A percentile compares a stretch with the other conserved stretches of the same genome.
Conservation (phyloP, 2,113 vertebrate genomes). For the Poeciliopsis prolifica region DNA sequence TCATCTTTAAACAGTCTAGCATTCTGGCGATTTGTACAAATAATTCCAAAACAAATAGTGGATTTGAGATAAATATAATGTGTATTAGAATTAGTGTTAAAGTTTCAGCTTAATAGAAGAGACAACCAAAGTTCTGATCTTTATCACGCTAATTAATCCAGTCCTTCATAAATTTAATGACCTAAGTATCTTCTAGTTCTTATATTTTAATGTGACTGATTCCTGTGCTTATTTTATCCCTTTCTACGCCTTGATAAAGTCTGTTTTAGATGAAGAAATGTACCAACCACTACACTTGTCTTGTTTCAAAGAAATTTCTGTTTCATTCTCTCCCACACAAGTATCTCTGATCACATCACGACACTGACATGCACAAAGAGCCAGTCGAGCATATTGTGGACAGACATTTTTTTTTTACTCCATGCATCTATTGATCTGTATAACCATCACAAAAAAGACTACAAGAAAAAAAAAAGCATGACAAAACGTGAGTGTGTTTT, state of each 20-base stretch:
- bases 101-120: too few species aligned
- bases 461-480: conserved; percentile 13
- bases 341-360: conserved; percentile 38
- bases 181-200: not conserved
- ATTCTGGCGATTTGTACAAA: conserved; percentile 9
- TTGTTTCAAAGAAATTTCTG: conserved; percentile 49
- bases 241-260: conserved; percentile 11
- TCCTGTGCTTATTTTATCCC: not conserved
- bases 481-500: conserved; percentile 2
- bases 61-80: not conserved
- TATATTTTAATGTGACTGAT: not conserved
- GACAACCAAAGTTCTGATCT: too few species aligned
- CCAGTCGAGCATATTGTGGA: not conserved
- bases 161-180: not conserved
- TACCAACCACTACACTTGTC: conserved; percentile 51
- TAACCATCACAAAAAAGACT: not conserved
- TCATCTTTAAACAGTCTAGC: conserved; percentile 6
- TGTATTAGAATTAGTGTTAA: conserved; percentile 4
- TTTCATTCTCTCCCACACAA: conserved; percentile 30
- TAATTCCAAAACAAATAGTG: not conserved
- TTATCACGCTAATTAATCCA: too few species aligned
- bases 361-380: not conserved
- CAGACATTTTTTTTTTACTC: not conserved
- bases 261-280: conserved; percentile 34
- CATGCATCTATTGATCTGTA: conserved; percentile 22